These are phyloP conservation scores for Pseudococcus viburni DNA, from an alignment of 2,888 invertebrate species.

Conservation along the genomic window DNA sequence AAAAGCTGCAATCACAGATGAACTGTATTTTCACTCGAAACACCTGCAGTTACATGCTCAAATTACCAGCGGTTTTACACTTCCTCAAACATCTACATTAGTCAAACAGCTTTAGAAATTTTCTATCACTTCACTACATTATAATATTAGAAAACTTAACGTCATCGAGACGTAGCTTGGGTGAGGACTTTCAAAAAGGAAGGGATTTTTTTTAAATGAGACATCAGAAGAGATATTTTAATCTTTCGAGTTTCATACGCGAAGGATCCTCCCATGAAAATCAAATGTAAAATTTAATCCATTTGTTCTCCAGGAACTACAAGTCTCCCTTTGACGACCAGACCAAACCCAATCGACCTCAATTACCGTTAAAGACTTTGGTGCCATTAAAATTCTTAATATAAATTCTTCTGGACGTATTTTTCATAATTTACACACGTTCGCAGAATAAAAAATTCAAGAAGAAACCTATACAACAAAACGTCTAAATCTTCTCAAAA, in stretches of 20 bases:
- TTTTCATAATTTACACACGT: background rate
- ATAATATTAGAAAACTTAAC: background rate
- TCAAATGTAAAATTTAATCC: too few relatives aligned
- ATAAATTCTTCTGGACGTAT: background rate
- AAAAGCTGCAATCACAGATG: background rate
- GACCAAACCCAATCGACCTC: background rate
- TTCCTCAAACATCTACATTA: background rate
- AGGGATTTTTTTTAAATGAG: background rate
- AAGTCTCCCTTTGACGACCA: background rate
- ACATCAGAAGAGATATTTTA: background rate
- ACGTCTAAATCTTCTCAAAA: background rate
- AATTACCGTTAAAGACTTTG: background rate
- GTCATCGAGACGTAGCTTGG: background rate
- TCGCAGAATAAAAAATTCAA: background rate
- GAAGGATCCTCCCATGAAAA: background rate
- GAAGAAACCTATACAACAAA: background rate
- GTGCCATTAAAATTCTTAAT: background rate
- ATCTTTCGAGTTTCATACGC: background rate
- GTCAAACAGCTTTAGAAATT: conserved; percentile 14
- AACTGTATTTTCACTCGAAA: background rate
- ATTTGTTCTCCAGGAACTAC: background rate
- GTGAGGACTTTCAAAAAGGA: background rate
- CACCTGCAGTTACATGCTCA: background rate
- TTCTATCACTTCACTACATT: conserved; percentile 2
- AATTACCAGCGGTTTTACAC: background rate